A percentile compares a stretch with the other conserved stretches of the same genome.
Conservation (phyloP, 2,113 vertebrate genomes). For the Talpa occidentalis region DNA sequence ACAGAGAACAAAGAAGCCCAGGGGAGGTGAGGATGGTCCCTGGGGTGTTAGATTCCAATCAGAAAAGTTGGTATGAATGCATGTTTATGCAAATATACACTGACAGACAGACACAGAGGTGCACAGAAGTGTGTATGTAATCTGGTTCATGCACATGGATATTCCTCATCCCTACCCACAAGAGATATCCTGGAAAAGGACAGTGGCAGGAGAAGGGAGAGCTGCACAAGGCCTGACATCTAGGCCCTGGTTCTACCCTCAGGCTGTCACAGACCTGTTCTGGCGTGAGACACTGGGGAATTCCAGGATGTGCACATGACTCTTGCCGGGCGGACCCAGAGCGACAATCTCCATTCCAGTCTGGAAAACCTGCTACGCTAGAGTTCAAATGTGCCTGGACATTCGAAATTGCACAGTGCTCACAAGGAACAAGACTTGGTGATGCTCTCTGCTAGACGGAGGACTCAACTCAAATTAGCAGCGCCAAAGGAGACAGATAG, state of each 20-base stretch:
- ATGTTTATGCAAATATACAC: too few species aligned
- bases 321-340: neutral
- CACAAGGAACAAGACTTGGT: neutral
- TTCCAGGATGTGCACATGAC: too few species aligned
- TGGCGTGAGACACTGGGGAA: neutral
- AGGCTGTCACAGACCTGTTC: too few species aligned
- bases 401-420: rapidly evolving
- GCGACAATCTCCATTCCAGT: neutral
- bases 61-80: neutral
- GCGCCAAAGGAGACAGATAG: neutral
- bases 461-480: too few species aligned
- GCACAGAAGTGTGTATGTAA: too few species aligned
- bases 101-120: too few species aligned
- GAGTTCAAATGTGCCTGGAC: neutral
- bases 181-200: neutral
- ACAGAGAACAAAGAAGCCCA: neutral
- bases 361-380: neutral
- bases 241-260: too few species aligned
- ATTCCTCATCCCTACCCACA: neutral
- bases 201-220: neutral
- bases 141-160: neutral
- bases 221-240: neutral
- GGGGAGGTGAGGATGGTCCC: rapidly evolving
- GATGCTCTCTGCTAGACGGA: neutral
- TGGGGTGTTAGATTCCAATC: neutral